Evolutionary conservation across 1,140 invertebrate genomes (phyloP), one percentile per base, ranked within the genome.

Genomic region (Lanistes nyassanus): DNA sequence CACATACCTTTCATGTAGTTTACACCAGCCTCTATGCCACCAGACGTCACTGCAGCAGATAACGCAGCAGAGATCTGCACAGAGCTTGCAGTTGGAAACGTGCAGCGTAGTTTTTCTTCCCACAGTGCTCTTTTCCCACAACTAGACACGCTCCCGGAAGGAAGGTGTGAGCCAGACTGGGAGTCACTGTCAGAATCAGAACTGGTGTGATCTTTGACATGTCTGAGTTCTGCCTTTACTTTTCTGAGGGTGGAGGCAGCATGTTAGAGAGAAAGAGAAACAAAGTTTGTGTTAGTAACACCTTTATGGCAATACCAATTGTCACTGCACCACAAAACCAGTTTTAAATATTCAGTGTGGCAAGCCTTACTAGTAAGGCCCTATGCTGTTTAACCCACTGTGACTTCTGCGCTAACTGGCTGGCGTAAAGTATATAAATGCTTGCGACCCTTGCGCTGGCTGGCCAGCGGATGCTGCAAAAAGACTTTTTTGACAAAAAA

Each of bases 61-160:
- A 70, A 31, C 4, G 68, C 68, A 9, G 51, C 29, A 9, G 21
- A 34, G 29, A 70, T 34, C 13, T 70, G 68, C 51, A 55, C 29
- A 21, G 51, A 51, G 19, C 47, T 70, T 16, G 68, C 31, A 55
- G 68, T 26, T 51, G 68, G 68, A n/a, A 70, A 70, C 51, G 34
- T 70, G 26, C 0, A 31, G 68, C 39, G 47, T 2, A 70, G 68
- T 55, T 70, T 51, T 16, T 70, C 19, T n/a, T 70, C 51, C 68
- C 68, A 70, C 51, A 56, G 29, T 23, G 26, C 29, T 9, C 31
- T 23, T 23, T 56, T 56, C 9, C 26, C 47, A 47, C 11, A 34
- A 55, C 51, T 34, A 31, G 21, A 29, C 47, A 56, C 31, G 21
- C 51, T 70, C 47, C n/a, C 19, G 2, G 29, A 11, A 19, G 3